Conservation (phyloP, 2,797 vertebrate genomes). For the Sebastes wilsoni region DNA sequence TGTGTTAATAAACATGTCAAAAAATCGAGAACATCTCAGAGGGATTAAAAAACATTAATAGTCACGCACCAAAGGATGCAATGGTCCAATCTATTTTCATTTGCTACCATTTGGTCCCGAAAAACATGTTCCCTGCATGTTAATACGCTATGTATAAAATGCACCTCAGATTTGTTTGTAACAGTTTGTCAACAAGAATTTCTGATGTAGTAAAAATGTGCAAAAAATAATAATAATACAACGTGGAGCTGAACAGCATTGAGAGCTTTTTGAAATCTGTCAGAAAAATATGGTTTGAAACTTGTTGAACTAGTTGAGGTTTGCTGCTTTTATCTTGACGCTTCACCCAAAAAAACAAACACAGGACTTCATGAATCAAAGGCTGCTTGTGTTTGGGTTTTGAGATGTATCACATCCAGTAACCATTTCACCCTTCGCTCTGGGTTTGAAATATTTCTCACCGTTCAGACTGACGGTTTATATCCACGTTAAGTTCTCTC, state of each 20-base stretch:
- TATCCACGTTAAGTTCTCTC: conserved; percentile 5
- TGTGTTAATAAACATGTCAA: conserved; percentile 16
- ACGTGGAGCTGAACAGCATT: not conserved
- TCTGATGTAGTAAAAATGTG: conserved; percentile 30
- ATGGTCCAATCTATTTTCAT: conserved; percentile 27
- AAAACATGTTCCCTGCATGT: conserved; percentile 46
- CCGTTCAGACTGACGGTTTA: conserved; percentile 4
- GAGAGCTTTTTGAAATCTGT: not conserved
- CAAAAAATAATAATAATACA: conserved; percentile 26
- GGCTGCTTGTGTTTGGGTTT: conserved; percentile 17
- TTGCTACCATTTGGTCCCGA: conserved; percentile 72
- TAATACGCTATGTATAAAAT: conserved; percentile 50
- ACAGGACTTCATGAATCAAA: not conserved
- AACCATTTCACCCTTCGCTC: not conserved
- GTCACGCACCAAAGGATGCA: conserved; percentile 48
- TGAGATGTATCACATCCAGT: not conserved
- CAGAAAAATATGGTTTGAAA: not conserved
- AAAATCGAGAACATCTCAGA: conserved; percentile 33
- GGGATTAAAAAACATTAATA: conserved; percentile 27
- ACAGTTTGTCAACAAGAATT: conserved; percentile 67
- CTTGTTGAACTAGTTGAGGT: not conserved
- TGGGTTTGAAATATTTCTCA: conserved; percentile 5
- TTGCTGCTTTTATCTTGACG: conserved; percentile 6
- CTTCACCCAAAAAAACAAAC: not conserved
- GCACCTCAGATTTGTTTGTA: conserved; percentile 5